These are phyloP conservation scores for Panonychus citri DNA, from an alignment of 1,140 invertebrate genomes.

Conservation along the genomic window DNA sequence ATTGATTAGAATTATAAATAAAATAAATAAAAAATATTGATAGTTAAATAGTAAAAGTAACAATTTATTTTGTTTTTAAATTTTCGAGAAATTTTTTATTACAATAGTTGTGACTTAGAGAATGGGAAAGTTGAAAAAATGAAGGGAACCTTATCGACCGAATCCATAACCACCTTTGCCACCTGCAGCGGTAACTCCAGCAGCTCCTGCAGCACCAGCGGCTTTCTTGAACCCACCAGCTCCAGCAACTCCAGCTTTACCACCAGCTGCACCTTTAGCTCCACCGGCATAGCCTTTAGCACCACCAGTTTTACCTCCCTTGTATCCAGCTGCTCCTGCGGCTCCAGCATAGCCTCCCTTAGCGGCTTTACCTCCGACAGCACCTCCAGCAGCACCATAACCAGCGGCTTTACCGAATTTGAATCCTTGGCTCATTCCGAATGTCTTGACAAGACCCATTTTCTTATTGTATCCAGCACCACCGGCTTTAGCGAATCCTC, in stretches of 20 bases:
- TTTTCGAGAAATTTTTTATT: no score
- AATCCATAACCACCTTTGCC: neutral
- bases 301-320: neutral
- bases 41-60: no score
- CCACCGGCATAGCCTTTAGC: neutral
- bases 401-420: constrained; percentile 6
- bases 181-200: neutral
- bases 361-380: neutral
- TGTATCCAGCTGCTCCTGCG: neutral
- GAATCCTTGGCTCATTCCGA: constrained; percentile 7
- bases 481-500: constrained; percentile 1
- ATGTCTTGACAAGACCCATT: constrained; percentile 6
- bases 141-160: neutral
- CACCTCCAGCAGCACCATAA: constrained; percentile 5
- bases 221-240: neutral
- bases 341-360: constrained; percentile 1
- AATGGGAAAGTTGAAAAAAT: no score
- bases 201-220: neutral
- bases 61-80: no score
- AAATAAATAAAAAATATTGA: no score
- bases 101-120: no score
- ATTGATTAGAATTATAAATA: no score
- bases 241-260: neutral
- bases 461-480: constrained; percentile 9
- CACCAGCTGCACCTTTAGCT: neutral